A percentile compares a stretch with the other conserved stretches of the same genome.
phyloP scores from a whole-genome alignment of 2,888 invertebrate species.

The Tetramorium bicarinatum region DNA sequence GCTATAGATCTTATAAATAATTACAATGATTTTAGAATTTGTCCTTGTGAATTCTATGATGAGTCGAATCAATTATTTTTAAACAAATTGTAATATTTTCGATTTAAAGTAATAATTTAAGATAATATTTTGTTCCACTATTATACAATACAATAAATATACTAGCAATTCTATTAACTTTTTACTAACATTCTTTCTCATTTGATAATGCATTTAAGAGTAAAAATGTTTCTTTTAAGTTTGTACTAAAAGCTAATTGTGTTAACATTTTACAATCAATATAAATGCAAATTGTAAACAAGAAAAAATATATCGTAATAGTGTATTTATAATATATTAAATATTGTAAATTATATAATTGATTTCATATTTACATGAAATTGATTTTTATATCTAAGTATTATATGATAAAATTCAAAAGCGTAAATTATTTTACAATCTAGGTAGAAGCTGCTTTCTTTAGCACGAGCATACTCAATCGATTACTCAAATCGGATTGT shows the following conservation, averaged over 20 bases:
- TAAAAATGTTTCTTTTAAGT: neutral
- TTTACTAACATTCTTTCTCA: neutral
- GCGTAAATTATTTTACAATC: neutral
- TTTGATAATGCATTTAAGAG: neutral
- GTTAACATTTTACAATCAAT: neutral
- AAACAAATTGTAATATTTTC: neutral
- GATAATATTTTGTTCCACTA: neutral
- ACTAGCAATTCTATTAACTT: neutral
- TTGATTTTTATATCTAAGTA: neutral
- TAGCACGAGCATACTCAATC: constrained; percentile 71
- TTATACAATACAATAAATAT: neutral
- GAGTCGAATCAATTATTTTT: neutral
- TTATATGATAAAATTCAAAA: neutral
- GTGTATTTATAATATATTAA: neutral
- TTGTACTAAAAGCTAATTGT: neutral
- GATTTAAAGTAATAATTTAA: neutral
- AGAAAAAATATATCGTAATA: neutral
- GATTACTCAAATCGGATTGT: constrained; percentile 62
- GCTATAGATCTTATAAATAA: neutral
- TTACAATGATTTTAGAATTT: neutral
- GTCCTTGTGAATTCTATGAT: neutral
- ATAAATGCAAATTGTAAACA: neutral
- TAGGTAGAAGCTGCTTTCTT: constrained; percentile 66
- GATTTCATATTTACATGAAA: neutral
- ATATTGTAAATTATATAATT: neutral